These are phyloP conservation scores for Chloroclystis v-ata DNA, from an alignment of 2,888 invertebrate genomes.

Conservation along the genomic window DNA sequence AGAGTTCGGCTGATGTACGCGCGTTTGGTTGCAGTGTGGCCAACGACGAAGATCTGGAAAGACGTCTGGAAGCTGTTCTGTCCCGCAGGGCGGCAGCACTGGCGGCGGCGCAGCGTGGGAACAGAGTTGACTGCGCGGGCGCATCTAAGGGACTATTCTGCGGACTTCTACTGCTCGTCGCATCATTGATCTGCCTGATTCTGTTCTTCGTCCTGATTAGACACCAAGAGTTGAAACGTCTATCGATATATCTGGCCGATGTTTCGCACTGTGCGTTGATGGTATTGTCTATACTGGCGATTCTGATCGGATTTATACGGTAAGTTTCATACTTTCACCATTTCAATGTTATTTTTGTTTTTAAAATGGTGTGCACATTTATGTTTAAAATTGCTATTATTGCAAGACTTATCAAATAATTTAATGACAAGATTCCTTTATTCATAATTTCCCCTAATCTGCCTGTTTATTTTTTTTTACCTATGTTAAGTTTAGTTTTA, in stretches of 20 bases:
- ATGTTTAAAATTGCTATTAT: too few relatives aligned
- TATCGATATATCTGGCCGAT: conserved; percentile 94
- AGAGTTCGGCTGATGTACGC: conserved; percentile 39
- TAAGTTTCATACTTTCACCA: conserved; percentile 64
- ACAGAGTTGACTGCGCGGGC: conserved; percentile 95
- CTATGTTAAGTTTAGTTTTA: conserved; percentile 8
- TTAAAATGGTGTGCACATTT: too few relatives aligned
- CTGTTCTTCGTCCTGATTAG: conserved; percentile 96
- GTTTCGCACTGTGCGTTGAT: conserved; percentile 93
- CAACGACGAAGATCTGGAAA: conserved; percentile 90
- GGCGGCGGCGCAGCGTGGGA: conserved; percentile 88
- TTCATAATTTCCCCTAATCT: too few relatives aligned
- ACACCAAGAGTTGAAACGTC: conserved; percentile 87
- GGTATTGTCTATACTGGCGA: conserved; percentile 92
- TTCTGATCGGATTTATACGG: conserved; percentile 94
- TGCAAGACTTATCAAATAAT: too few relatives aligned
- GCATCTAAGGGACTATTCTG: conserved; percentile 96
- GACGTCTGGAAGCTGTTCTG: conserved; percentile 91
- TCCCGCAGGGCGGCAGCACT: conserved; percentile 91
- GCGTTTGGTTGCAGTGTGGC: conserved; percentile 77
- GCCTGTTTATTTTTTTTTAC: too few relatives aligned
- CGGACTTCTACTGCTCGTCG: conserved; percentile 91
- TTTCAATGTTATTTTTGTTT: too few relatives aligned
- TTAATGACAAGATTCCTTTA: too few relatives aligned
- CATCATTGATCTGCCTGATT: conserved; percentile 94